Evolutionary conservation across 2,797 vertebrate genomes (phyloP).

Genomic region (Fistularia commersonii): DNA sequence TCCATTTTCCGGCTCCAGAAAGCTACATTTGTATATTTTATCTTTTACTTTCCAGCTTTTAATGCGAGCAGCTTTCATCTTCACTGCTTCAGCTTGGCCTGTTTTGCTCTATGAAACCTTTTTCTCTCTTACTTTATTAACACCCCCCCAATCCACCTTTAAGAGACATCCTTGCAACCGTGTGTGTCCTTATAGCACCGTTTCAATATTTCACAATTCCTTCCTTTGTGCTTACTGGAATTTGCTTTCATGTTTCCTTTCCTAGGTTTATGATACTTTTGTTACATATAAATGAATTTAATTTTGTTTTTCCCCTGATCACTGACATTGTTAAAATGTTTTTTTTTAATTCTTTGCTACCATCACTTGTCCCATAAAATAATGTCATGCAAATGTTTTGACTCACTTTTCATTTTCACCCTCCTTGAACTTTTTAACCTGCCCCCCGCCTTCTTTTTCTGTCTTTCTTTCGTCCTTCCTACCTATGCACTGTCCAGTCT

Average conservation of each 20-base stretch:
- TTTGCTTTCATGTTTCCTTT: too few species aligned
- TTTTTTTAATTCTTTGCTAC: too few species aligned
- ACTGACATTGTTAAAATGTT: too few species aligned
- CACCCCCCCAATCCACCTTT: too few species aligned
- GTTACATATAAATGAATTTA: too few species aligned
- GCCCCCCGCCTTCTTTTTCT: background rate
- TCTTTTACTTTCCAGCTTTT: constrained; percentile 20
- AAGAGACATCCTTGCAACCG: too few species aligned
- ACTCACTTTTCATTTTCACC: background rate
- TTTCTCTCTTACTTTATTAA: constrained; percentile 46
- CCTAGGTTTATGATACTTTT: too few species aligned
- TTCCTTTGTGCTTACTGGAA: background rate
- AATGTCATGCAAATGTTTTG: too few species aligned
- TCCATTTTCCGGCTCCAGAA: constrained; percentile 10
- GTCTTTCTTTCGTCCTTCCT: constrained; percentile 7
- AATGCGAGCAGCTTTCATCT: constrained; percentile 27
- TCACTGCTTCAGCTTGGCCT: constrained; percentile 21
- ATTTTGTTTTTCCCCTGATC: too few species aligned
- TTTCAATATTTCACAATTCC: background rate
- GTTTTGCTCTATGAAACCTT: constrained; percentile 28
- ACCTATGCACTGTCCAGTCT: constrained; percentile 14
- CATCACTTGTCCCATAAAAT: too few species aligned
- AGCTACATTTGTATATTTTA: constrained; percentile 24
- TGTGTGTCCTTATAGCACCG: constrained; percentile 1
- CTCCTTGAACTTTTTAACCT: constrained; percentile 18